Percentiles rank a stretch among this genome's conserved stretches.
Conservation (phyloP, 2,797 vertebrate genomes). For the Scleropages formosus region DNA sequence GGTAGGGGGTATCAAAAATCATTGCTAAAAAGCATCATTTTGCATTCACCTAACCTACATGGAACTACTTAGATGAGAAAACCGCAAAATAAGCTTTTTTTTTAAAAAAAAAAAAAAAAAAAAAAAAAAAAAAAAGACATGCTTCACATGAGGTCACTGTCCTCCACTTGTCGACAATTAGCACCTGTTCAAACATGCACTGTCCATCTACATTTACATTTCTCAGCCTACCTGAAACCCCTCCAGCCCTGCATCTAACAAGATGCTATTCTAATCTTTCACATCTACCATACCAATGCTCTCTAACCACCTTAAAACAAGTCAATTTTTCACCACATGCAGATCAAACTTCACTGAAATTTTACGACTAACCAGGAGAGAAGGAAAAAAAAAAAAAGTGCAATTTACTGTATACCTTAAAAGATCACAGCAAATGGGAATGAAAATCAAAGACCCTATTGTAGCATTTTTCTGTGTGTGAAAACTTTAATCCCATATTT, state of each 20-base stretch:
- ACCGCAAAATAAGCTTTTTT: not conserved
- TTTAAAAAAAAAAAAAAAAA: too few relatives aligned
- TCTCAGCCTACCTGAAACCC: constrained; percentile 21
- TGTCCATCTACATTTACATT: not conserved
- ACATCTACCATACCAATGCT: not conserved
- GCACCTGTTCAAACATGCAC: constrained; percentile 16
- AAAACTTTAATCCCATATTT: constrained; percentile 17
- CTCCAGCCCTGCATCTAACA: constrained; percentile 1
- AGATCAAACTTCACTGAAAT: not conserved
- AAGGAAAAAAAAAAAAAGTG: constrained; percentile 22
- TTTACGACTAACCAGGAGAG: not conserved
- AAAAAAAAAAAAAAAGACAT: too few relatives aligned
- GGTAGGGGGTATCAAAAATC: too few relatives aligned
- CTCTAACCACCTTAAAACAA: not conserved
- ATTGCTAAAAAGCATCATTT: not conserved
- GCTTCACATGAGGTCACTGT: not conserved
- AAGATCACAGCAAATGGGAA: constrained; percentile 21
- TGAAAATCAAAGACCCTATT: constrained; percentile 11
- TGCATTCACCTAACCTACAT: constrained; percentile 3
- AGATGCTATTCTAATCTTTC: not conserved
- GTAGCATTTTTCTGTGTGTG: constrained; percentile 9
- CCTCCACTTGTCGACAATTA: constrained; percentile 10
- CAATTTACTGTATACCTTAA: not conserved
- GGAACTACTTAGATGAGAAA: constrained; percentile 5
- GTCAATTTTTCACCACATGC: constrained; percentile 4